phyloP scores from a whole-genome alignment of 2,113 vertebrate species.

The Rafetus swinhoei region DNA sequence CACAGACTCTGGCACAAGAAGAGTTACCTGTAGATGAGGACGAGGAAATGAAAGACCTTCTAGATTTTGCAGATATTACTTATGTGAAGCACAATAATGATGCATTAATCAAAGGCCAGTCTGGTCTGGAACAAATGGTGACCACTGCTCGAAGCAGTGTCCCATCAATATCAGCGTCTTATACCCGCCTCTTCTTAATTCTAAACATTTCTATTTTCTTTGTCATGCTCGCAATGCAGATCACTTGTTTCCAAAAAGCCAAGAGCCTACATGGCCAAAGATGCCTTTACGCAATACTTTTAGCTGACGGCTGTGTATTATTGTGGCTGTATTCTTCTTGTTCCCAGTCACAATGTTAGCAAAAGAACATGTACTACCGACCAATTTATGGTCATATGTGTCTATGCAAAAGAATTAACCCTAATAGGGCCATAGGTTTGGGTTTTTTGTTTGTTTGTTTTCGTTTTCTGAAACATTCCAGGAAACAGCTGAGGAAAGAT shows the following conservation, averaged over 20 bases:
- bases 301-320: slow-evolving; percentile 92
- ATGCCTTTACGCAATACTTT: slow-evolving; percentile 91
- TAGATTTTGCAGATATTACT: slow-evolving; percentile 88
- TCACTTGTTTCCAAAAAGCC: slow-evolving; percentile 90
- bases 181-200: slow-evolving; percentile 92
- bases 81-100: slow-evolving; percentile 82
- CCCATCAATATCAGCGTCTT: slow-evolving; percentile 83
- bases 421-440: slow-evolving; percentile 56
- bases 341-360: slow-evolving; percentile 91
- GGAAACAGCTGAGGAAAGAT: slow-evolving; percentile 25
- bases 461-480: slow-evolving; percentile 64
- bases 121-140: slow-evolving; percentile 81
- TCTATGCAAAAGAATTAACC: slow-evolving; percentile 72
- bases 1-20: slow-evolving; percentile 86
- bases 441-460: slow-evolving; percentile 7
- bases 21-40: slow-evolving; percentile 89
- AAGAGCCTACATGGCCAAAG: slow-evolving; percentile 91
- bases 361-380: slow-evolving; percentile 44
- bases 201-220: slow-evolving; percentile 97
- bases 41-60: slow-evolving; percentile 88
- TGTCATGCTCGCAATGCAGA: slow-evolving; percentile 89
- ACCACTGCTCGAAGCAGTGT: slow-evolving; percentile 77
- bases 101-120: slow-evolving; percentile 74
- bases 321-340: slow-evolving; percentile 95
- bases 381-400: slow-evolving; percentile 63